Evolutionary conservation across 1,140 invertebrate genomes (phyloP).

Genomic region (Scaptodrosophila lebanonensis): DNA sequence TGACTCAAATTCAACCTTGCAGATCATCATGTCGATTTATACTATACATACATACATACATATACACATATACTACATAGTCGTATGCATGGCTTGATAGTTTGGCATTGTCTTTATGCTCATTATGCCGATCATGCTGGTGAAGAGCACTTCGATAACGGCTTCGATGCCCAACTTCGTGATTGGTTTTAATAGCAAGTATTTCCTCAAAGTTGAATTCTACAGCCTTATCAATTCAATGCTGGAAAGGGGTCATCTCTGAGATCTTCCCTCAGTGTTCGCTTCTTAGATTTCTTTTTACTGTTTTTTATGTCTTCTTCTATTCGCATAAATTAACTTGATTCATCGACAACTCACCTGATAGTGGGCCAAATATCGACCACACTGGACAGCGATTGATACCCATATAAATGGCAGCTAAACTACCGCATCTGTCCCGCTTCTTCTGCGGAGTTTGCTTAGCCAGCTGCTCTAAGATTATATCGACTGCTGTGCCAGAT

Average conservation of each 20-base stretch:
- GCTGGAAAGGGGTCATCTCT: constrained; percentile 41
- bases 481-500: constrained; percentile 39
- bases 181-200: constrained; percentile 13
- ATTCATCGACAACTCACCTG: no score
- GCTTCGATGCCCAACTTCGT: no score
- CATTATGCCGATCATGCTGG: constrained; percentile 18
- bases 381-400: constrained; percentile 50
- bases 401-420: constrained; percentile 64
- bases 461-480: constrained; percentile 6
- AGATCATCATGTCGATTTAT: no score
- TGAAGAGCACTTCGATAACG: constrained; percentile 22
- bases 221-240: constrained; percentile 16
- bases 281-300: constrained; percentile 36
- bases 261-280: constrained; percentile 39
- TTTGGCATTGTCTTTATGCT: no score
- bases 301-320: constrained; percentile 39
- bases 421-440: constrained; percentile 35
- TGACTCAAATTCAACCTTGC: no score
- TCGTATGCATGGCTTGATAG: no score
- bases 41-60: no score
- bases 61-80: constrained; percentile 10
- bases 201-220: constrained; percentile 12
- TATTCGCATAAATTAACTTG: constrained; percentile 55
- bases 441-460: no score
- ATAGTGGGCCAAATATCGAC: no score